A percentile compares a stretch with the other conserved stretches of the same genome.
Evolutionary conservation across 2,113 vertebrate genomes (phyloP).

Genomic region (Triplophysa tibetana): DNA sequence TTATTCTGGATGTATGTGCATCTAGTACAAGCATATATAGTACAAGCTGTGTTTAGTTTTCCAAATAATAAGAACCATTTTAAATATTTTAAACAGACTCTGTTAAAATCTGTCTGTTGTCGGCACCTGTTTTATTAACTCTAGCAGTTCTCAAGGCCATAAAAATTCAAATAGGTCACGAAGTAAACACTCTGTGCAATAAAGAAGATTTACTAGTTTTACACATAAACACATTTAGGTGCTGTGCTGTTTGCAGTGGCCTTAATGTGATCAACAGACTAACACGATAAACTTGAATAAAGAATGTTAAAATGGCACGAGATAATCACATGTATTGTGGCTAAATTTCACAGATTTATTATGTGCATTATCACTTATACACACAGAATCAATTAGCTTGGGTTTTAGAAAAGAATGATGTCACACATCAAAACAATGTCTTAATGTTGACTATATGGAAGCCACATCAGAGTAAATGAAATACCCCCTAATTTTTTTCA

Average conservation of each 20-base stretch:
- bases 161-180: slow-evolving; percentile 11
- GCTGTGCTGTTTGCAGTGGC: slow-evolving; percentile 5
- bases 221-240: neutral
- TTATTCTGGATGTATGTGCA: neutral
- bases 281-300: neutral
- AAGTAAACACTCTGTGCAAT: neutral
- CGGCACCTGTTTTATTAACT: neutral
- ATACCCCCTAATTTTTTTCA: neutral
- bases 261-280: slow-evolving; percentile 3
- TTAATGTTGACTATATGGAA: neutral
- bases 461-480: neutral
- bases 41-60: neutral
- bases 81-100: neutral
- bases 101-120: neutral
- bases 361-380: neutral
- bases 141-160: neutral
- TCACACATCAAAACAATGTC: slow-evolving; percentile 20
- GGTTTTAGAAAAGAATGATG: neutral
- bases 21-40: neutral
- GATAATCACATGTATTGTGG: neutral
- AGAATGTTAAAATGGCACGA: neutral
- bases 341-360: slow-evolving; percentile 5
- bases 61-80: neutral
- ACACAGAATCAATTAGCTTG: neutral
- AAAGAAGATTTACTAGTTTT: neutral